These are phyloP conservation scores for Heliconius aoede DNA, from an alignment of 2,888 invertebrate species.

Conservation along the genomic window DNA sequence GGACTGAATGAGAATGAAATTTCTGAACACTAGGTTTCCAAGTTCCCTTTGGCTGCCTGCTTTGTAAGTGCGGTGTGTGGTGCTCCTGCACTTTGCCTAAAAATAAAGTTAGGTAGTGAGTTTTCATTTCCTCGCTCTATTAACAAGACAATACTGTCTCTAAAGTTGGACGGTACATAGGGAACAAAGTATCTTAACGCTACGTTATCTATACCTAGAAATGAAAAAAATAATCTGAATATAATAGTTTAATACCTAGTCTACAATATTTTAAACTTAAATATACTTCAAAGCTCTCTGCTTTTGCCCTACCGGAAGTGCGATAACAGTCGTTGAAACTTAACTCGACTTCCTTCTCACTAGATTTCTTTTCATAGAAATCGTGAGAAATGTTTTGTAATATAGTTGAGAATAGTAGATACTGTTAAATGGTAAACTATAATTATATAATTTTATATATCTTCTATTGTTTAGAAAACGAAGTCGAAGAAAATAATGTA, in stretches of 20 bases:
- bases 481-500: too few species aligned
- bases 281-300: constrained; percentile 11
- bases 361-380: constrained; percentile 25
- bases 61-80: too few species aligned
- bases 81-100: too few species aligned
- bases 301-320: constrained; percentile 33
- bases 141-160: too few species aligned
- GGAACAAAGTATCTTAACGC: not conserved
- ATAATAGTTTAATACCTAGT: not conserved
- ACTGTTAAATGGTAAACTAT: not conserved
- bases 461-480: too few species aligned
- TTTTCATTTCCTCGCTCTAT: too few species aligned
- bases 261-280: not conserved
- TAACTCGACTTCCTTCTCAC: constrained; percentile 29
- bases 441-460: not conserved
- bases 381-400: constrained; percentile 6
- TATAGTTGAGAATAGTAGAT: not conserved
- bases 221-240: not conserved
- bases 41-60: too few species aligned
- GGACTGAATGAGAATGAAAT: too few species aligned
- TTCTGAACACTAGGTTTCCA: too few species aligned
- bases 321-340: constrained; percentile 40
- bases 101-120: too few species aligned
- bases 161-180: too few species aligned
- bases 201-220: not conserved